These are phyloP conservation scores for Pherbina coryleti DNA, from an alignment of 2,888 invertebrate species.

Conservation along the genomic window DNA sequence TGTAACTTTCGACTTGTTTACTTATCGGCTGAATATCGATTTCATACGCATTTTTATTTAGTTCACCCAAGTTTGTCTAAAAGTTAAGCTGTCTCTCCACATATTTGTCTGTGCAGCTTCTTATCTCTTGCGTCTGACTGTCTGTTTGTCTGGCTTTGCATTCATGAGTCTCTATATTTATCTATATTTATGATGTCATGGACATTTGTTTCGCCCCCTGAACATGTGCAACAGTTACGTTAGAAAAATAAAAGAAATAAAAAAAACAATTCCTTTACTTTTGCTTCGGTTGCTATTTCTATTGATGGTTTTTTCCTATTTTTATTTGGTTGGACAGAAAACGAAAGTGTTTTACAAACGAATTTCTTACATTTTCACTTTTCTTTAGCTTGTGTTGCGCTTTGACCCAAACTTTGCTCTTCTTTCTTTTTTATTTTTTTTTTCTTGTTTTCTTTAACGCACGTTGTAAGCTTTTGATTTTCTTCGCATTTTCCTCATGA, in stretches of 20 bases:
- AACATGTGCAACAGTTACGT: background rate
- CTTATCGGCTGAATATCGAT: background rate
- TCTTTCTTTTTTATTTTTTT: too few relatives aligned
- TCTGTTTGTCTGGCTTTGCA: background rate
- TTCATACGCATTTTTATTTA: background rate
- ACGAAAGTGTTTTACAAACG: background rate
- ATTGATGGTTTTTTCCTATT: too few relatives aligned
- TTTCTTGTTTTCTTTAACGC: too few relatives aligned
- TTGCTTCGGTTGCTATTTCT: background rate
- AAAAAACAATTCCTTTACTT: background rate
- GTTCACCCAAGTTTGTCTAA: too few relatives aligned
- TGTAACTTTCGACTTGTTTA: background rate
- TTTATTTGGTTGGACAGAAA: background rate
- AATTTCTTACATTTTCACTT: background rate
- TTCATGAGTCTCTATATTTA: background rate
- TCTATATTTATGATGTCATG: conserved; percentile 11
- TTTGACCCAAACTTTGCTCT: background rate
- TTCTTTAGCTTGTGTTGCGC: background rate
- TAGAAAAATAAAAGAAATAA: background rate
- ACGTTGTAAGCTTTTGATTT: too few relatives aligned
- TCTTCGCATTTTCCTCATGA: too few relatives aligned
- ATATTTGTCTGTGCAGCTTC: background rate
- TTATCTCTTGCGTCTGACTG: background rate
- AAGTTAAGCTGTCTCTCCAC: background rate
- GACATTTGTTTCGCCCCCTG: conserved; percentile 7